Evolutionary conservation across 2,113 vertebrate species (phyloP), one percentile per base, ranked within the genome.

Genomic region (Cyanocitta stelleri): DNA sequence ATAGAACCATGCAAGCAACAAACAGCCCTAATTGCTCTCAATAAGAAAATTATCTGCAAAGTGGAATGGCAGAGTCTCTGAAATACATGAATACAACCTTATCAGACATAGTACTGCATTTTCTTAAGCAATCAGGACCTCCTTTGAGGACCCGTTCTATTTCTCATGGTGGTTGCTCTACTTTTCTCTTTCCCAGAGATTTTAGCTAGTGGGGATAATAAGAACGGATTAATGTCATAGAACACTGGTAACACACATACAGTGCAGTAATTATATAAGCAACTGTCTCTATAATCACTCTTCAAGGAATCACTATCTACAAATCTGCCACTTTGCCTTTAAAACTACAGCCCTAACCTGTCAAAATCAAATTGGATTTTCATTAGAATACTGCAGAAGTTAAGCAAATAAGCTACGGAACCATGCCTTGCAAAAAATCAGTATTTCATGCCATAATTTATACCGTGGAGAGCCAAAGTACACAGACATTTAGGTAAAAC

Each of bases 301-400:
- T 95, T 85, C 54, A 73, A 63, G 83, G 75, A 91, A 75, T 48
- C 68, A 21, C 80, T 87, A 90, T 61, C 91, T 90, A 89, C 39
- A 82, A 89, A 93, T 94, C 95, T 96, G 87, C 37, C 84, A 92
- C 55, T 92, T 76, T 27, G 52, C 73, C 76, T 97, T 93, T 89
- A 78, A 39, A 87, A 89, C 56, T 82, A 90, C 90, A 93, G 68
- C 49, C 49, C 23, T 63, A 75, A 73, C 78, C 51, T 72, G 77
- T 78, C 92, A 95, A 94, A 94, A 94, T 81, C 69, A 62, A 72
- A 95, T 54, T 72, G 76, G 52, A 82, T 93, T 96, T 94, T 89
- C 83, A 87, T 95, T 92, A 74, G 67, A 88, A 94, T 84, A 80
- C 27, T 59, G 26, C 49, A 71, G 33, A 43, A 96, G 19, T 78